Evolutionary conservation across 2,113 vertebrate species (phyloP).

Genomic region (Oncorhynchus clarkii): DNA sequence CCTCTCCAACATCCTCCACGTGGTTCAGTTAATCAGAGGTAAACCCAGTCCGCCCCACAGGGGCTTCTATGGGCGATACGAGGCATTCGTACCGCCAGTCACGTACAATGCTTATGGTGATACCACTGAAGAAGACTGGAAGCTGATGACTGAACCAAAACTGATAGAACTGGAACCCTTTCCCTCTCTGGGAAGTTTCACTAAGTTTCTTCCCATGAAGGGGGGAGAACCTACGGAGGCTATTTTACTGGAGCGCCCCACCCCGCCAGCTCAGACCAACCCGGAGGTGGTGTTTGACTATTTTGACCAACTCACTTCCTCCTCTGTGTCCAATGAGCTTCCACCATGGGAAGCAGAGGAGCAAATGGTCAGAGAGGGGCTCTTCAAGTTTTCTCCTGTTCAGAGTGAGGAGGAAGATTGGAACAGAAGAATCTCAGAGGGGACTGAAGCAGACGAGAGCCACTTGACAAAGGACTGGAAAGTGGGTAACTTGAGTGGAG

Average conservation of each 20-base stretch:
- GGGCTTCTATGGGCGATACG: conserved; percentile 70
- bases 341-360: background rate
- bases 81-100: conserved; percentile 50
- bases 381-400: background rate
- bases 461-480: background rate
- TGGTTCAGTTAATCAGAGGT: conserved; percentile 73
- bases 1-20: conserved; percentile 58
- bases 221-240: background rate
- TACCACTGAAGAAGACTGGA: background rate
- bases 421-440: background rate
- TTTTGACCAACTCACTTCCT: conserved; percentile 8
- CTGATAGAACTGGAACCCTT: background rate
- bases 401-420: conserved; percentile 10
- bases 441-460: background rate
- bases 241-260: background rate
- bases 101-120: conserved; percentile 31
- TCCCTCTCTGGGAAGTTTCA: background rate
- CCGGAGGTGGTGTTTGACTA: conserved; percentile 22
- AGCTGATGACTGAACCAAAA: background rate
- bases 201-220: background rate
- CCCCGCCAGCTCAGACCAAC: background rate
- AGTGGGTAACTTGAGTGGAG: background rate
- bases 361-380: background rate
- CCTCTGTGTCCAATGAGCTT: background rate
- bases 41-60: conserved; percentile 52